phyloP scores from a whole-genome alignment of 2,113 vertebrate genomes.

The Pygoscelis adeliae region DNA sequence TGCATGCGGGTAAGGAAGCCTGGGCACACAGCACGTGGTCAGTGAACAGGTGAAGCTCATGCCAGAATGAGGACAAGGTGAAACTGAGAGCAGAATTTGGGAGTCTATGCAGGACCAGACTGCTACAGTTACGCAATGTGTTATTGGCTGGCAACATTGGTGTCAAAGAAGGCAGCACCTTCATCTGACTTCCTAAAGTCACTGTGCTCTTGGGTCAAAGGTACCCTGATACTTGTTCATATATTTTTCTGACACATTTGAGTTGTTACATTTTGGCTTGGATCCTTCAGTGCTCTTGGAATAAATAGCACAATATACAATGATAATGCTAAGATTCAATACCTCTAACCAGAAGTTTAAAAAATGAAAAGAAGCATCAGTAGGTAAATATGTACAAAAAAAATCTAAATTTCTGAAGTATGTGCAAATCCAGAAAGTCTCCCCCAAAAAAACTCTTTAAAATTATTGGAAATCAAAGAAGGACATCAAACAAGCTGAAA shows the following conservation, averaged over 20 bases:
- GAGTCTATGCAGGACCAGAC: background rate
- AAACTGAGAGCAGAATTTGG: background rate
- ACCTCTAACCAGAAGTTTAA: background rate
- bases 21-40: background rate
- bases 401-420: background rate
- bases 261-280: background rate
- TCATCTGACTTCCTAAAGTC: background rate
- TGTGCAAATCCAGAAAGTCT: background rate
- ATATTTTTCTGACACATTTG: background rate
- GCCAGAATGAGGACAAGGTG: background rate
- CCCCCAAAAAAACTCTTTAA: background rate
- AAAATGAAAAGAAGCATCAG: background rate
- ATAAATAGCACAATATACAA: background rate
- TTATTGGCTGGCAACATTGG: background rate
- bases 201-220: background rate
- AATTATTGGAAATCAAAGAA: background rate
- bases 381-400: background rate
- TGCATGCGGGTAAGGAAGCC: fast-evolving
- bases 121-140: background rate
- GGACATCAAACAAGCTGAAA: background rate
- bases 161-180: background rate
- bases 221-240: background rate
- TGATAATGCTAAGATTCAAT: background rate
- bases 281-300: background rate
- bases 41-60: background rate